Evolutionary conservation across 2,888 invertebrate species (phyloP).

Genomic region (Gisinianus flammeolus): DNA sequence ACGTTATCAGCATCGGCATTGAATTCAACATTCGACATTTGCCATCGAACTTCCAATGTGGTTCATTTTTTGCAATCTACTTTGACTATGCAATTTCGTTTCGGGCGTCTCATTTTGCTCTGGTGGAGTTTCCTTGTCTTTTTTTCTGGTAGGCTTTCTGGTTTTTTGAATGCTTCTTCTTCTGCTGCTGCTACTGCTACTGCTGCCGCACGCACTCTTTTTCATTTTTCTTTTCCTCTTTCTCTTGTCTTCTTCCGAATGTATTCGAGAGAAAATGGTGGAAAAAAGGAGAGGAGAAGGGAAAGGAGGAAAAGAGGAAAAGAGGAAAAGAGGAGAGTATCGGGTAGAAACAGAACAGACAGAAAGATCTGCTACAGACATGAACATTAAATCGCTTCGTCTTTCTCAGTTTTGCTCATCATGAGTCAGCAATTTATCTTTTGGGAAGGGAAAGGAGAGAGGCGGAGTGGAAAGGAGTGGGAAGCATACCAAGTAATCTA

Average conservation of each 20-base stretch:
- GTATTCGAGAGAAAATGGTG: neutral
- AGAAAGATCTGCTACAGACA: neutral
- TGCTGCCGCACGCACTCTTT: too few relatives aligned
- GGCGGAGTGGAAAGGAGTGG: conserved; percentile 11
- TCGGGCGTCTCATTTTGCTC: too few relatives aligned
- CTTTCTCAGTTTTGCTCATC: conserved; percentile 30
- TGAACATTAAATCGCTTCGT: conserved; percentile 7
- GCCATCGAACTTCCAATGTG: too few relatives aligned
- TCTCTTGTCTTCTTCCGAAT: too few relatives aligned
- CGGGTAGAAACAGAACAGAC: neutral
- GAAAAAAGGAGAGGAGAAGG: neutral
- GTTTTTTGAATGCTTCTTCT: too few relatives aligned
- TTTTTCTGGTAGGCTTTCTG: too few relatives aligned
- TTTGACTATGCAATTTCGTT: too few relatives aligned
- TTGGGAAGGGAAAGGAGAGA: neutral
- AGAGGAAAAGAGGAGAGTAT: neutral
- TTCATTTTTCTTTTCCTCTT: too few relatives aligned
- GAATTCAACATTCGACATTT: neutral
- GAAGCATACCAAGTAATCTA: neutral
- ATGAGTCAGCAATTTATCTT: conserved; percentile 46
- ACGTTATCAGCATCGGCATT: neutral
- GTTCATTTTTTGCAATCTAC: too few relatives aligned
- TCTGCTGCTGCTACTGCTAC: too few relatives aligned
- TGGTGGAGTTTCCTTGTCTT: too few relatives aligned
- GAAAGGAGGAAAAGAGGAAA: neutral